These are phyloP conservation scores for Patiria miniata DNA, from an alignment of 35 echinoderm and acorn worm species.

Conservation along the genomic window DNA sequence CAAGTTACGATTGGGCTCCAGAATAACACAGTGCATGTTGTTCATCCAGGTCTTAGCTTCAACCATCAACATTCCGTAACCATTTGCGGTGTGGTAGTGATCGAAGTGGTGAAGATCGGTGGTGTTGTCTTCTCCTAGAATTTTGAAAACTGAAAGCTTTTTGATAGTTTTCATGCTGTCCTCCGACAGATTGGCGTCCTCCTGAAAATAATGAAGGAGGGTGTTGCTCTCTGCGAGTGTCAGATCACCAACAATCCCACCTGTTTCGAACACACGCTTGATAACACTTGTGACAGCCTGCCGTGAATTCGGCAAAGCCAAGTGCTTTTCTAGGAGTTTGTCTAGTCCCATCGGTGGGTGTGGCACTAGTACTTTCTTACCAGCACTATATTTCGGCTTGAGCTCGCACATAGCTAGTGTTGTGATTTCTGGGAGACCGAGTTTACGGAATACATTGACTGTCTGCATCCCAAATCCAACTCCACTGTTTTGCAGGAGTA, in stretches of 20 bases:
- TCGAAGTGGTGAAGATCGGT: background rate
- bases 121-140: background rate
- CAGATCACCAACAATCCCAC: background rate
- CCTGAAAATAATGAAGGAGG: conserved; percentile 23
- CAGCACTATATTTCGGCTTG: too few relatives aligned
- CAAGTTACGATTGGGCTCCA: background rate
- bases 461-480: background rate
- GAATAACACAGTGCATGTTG: background rate
- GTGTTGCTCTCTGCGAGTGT: background rate
- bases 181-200: background rate
- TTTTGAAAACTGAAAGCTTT: conserved; percentile 7
- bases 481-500: conserved; percentile 8
- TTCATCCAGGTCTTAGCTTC: background rate
- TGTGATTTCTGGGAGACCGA: background rate
- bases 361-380: background rate
- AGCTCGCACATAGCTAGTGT: background rate
- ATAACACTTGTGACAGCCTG: background rate
- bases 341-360: background rate
- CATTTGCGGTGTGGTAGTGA: background rate
- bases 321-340: background rate
- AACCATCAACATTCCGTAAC: background rate
- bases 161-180: conserved; percentile 19
- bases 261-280: background rate
- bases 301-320: background rate
- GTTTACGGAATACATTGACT: background rate